Evolutionary conservation across 2,888 invertebrate species (phyloP), one percentile per base, ranked within the genome.

Genomic region (Hartigia nigra): DNA sequence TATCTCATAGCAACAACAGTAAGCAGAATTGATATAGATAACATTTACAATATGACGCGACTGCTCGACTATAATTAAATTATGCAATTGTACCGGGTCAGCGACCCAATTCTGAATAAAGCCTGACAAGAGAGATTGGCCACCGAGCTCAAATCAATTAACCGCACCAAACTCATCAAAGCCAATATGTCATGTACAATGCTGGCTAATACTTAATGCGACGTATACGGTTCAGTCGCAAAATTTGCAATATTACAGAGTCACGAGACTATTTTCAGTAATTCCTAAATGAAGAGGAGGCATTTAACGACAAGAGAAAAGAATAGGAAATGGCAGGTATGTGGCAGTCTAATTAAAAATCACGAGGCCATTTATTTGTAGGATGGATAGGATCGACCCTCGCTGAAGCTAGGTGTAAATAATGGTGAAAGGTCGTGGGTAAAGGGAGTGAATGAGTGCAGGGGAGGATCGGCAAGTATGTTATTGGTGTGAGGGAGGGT

Each of bases 261-360:
- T 55, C 23, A 23, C 23, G 39, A 39, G 5, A 23, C 5, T 39
- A 23, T 39, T 39, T 39, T 1, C 5, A 39, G 14, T 39, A 14
- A 4, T 39, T 14, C 1, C 4, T 14, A 4, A 55, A 55, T 23
- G 55, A 55, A 55, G 55, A 55, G 14, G 55, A 55, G 23, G 55
- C 55, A 23, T 23, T 55, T 72, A 72, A 31, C 11, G 72, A 34
- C 31, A 12, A 34, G 72, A 14, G 14, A 72, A 32, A 32, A 32
- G 12, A 23, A 32, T 12, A 9, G 31, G 14, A 31, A 14, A 72
- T 14, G 31, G 31, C 1, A 78, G 79, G 79, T 78, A 74, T 76
- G 79, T 69, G 79, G 74, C 78, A 76, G 81, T 82, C 85, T 84
- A 86, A 87, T 87, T 86, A 87, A 87, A 87, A 87, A 87, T 87